Evolutionary conservation across 2,888 invertebrate genomes (phyloP), one percentile per base, ranked within the genome.

Genomic region (Morpho achilles): DNA sequence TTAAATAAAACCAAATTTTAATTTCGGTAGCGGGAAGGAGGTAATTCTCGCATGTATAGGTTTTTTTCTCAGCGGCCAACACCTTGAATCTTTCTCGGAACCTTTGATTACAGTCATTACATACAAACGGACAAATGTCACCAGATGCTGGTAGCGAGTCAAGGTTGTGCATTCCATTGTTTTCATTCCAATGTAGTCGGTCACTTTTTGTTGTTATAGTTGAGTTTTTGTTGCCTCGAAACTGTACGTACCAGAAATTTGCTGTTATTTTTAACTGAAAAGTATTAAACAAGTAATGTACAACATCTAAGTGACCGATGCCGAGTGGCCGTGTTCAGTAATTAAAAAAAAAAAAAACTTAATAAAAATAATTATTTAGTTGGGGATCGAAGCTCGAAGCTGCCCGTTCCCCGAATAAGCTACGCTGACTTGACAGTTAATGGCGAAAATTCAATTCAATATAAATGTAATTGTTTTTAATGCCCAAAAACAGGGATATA

Each of bases 21-120:
- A 58, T 61, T 53, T 45, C 50, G 16, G 23, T 59, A 50, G 42
- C 50, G 56, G 50, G 50, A 56, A 59, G 56, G 42, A 46, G 46
- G 53, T 50, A 43, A 44, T 53, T 41, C 50, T 56, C 43, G 54
- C 54, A 48, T 48, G 44, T 50, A 50, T 43, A 43, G 46, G 43
- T 56, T 59, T 60, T 61, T 59, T 56, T 42, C 55, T 43, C 58
- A 32, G 40, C 59, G 49, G 53, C 50, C 63, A 39, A 60, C 64
- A 61, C 61, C 59, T 61, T 46, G 62, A 22, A 50, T 53, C 32
- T 50, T 72, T 71, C 71, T 65, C 58, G 64, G 71, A 71, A 70
- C 57, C 62, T 8, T 52, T 64, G 67, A 72, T 72, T 67, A 53
- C 66, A 44, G 63, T 66, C 65, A 68, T 71, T 71, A 68, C 53